phyloP scores from a whole-genome alignment of 2,113 vertebrate species.

The Gallinago jamesoni region DNA sequence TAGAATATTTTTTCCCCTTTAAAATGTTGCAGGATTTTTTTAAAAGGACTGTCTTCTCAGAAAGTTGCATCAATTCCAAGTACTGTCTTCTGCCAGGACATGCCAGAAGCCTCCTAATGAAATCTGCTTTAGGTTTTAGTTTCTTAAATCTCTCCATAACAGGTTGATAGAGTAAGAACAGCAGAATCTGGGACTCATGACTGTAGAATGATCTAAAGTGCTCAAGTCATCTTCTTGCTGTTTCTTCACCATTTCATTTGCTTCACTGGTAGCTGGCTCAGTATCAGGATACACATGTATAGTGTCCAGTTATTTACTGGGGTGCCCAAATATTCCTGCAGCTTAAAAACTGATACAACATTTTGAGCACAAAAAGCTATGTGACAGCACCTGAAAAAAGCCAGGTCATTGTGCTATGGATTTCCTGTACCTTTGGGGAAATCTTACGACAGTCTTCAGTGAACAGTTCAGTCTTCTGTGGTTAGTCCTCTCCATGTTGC shows the following conservation, averaged over 20 bases:
- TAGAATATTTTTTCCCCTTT: background rate
- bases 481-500: background rate
- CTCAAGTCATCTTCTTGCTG: background rate
- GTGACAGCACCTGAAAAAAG: background rate
- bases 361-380: background rate
- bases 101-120: background rate
- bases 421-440: background rate
- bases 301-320: background rate
- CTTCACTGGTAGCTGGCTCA: background rate
- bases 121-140: background rate
- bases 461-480: background rate
- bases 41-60: background rate
- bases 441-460: background rate
- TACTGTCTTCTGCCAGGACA: background rate
- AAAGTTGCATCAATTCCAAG: background rate
- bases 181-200: background rate
- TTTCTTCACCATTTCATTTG: background rate
- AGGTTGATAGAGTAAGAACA: background rate
- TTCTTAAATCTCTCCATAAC: background rate
- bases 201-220: background rate
- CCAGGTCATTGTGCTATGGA: fast-evolving
- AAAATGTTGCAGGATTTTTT: background rate
- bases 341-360: background rate
- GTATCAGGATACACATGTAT: background rate
- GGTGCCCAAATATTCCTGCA: background rate